These are phyloP conservation scores for Etheostoma perlongum DNA, from an alignment of 2,797 vertebrate genomes.

Conservation along the genomic window DNA sequence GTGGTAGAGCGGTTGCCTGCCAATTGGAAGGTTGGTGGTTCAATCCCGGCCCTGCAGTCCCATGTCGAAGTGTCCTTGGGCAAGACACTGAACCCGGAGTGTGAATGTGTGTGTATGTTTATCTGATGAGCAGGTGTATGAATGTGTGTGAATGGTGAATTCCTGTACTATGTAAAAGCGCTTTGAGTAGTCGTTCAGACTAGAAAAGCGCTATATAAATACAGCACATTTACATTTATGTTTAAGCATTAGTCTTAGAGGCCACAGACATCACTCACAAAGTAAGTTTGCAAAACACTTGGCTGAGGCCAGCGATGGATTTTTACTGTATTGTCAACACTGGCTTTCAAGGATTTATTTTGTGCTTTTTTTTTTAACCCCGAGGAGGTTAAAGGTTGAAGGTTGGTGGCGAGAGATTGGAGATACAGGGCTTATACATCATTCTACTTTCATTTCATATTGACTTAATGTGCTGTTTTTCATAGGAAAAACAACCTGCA, in stretches of 20 bases:
- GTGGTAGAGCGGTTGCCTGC: too few relatives aligned
- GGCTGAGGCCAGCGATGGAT: conserved; percentile 27
- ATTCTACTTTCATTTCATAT: conserved; percentile 6
- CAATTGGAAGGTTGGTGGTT: too few relatives aligned
- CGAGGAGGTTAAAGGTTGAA: neutral
- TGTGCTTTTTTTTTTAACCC: neutral
- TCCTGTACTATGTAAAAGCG: too few relatives aligned
- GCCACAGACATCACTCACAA: conserved; percentile 6
- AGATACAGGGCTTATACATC: neutral
- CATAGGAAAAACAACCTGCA: conserved; percentile 4
- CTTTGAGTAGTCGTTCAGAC: too few relatives aligned
- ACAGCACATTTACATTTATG: too few relatives aligned
- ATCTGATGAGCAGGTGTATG: too few relatives aligned
- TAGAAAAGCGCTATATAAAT: too few relatives aligned
- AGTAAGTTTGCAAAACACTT: conserved; percentile 13
- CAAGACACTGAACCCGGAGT: too few relatives aligned
- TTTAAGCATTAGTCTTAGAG: conserved; percentile 7
- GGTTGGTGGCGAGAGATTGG: neutral
- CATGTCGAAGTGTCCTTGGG: too few relatives aligned
- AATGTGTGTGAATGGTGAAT: too few relatives aligned
- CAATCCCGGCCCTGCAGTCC: too few relatives aligned
- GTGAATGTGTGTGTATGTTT: too few relatives aligned
- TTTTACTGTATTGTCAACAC: conserved; percentile 25
- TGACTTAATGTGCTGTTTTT: neutral
- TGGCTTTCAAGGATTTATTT: conserved; percentile 27